Conservation (phyloP, 35 echinoderm and acorn worm species). For the Apostichopus parvimensis region DNA sequence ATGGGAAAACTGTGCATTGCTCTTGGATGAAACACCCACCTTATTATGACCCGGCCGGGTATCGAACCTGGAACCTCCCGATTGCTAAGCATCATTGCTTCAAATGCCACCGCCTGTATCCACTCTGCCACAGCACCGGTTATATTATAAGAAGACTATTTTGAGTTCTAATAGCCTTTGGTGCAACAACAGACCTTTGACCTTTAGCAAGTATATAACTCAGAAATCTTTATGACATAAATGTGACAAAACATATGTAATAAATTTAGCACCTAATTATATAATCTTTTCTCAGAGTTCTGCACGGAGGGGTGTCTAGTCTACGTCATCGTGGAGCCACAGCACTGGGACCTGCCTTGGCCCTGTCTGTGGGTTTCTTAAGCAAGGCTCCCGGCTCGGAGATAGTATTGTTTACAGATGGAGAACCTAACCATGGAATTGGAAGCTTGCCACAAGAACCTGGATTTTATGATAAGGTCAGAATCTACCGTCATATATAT, state of each 20-base stretch:
- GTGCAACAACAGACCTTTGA: not conserved
- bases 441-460: slow-evolving; percentile 36
- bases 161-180: not conserved
- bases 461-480: slow-evolving; percentile 30
- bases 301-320: slow-evolving; percentile 49
- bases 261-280: not conserved
- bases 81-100: too few relatives aligned
- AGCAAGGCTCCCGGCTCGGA: slow-evolving; percentile 84
- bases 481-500: not conserved
- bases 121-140: too few relatives aligned
- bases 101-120: too few relatives aligned
- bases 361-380: slow-evolving; percentile 74
- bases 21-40: too few relatives aligned
- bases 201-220: not conserved
- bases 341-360: not conserved
- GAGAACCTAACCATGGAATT: slow-evolving; percentile 81
- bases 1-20: too few relatives aligned
- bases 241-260: too few relatives aligned
- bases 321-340: slow-evolving; percentile 63
- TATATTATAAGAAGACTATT: too few relatives aligned
- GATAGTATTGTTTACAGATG: slow-evolving; percentile 88
- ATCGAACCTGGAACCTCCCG: too few relatives aligned
- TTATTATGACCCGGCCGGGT: too few relatives aligned
- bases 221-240: not conserved
- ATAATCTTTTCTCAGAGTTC: slow-evolving; percentile 38